Conservation (phyloP, 2,113 vertebrate genomes). For the Otis tarda region DNA sequence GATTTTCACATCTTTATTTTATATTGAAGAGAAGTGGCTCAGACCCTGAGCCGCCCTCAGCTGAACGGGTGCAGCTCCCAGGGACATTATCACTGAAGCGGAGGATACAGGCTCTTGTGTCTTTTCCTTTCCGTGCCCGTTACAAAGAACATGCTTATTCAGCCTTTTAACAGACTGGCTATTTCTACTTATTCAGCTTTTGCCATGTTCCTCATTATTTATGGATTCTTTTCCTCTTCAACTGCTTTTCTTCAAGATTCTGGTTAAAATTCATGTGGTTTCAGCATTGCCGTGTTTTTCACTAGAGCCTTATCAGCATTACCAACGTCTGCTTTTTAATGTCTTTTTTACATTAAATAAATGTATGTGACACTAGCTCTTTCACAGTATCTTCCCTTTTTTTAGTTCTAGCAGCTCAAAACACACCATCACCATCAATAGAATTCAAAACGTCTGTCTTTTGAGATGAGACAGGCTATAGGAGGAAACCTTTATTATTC, state of each 20-base stretch:
- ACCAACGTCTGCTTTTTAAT: not conserved
- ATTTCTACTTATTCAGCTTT: slow-evolving; percentile 56
- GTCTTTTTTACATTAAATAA: not conserved
- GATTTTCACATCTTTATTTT: not conserved
- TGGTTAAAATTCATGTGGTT: slow-evolving; percentile 34
- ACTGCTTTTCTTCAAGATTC: slow-evolving; percentile 12
- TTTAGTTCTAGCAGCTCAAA: not conserved
- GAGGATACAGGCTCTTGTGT: not conserved
- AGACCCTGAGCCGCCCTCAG: not conserved
- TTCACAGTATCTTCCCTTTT: not conserved
- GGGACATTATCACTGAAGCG: slow-evolving; percentile 5
- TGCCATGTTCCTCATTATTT: slow-evolving; percentile 55
- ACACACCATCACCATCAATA: rapidly evolving
- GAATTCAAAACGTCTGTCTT: not conserved
- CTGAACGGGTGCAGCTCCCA: slow-evolving; percentile 12
- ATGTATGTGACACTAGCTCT: not conserved
- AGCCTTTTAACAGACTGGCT: slow-evolving; percentile 30
- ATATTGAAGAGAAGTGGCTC: not conserved
- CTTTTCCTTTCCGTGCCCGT: slow-evolving; percentile 5
- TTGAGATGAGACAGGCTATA: not conserved
- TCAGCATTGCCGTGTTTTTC: not conserved
- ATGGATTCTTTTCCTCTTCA: slow-evolving; percentile 24
- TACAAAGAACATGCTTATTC: slow-evolving; percentile 57
- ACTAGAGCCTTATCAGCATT: not conserved
- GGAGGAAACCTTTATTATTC: not conserved